Evolutionary conservation across 2,113 vertebrate species (phyloP), one percentile per base, ranked within the genome.

Genomic region (Epinephelus moara): DNA sequence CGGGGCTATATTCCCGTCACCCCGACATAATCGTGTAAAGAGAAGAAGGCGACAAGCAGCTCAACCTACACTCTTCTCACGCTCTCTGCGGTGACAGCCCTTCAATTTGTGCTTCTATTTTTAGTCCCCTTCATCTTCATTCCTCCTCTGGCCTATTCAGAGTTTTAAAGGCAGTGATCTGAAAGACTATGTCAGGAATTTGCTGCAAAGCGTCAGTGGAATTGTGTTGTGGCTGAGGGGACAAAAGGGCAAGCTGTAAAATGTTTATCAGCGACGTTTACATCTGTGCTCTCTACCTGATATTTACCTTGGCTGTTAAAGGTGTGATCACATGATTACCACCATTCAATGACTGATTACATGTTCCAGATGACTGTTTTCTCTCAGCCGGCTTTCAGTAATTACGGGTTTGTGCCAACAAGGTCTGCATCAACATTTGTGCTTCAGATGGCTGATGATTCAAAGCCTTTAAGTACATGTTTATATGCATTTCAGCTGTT

Each of bases 51-150:
- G 21, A 14, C 37, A 47, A 14, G 60, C n/a, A 30, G 50, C 49
- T 81, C 45, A 57, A 62, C 21, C 23, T 75, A 52, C 18, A 3
- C 19, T 68, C 70, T 57, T 68, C 68, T 56, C 47, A 33, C 47
- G 25, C 17, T 3, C 61, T 71, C 56, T 78, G 68, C 13, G 57
- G 60, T 19, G 75, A 77, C 53, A 75, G 61, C 67, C 53, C 78
- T 70, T 78, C 62, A 80, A 15, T 79, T 79, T 73, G 61, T 45
- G 30, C 37, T 12, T 75, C 78, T 87, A 74, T 86, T 82, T 80
- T 63, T 70, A 75, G 57, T 12, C 6, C 3, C 19, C 6, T 30
- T 56, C 69, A 19, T 82, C 69, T 66, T 42, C 59, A 42, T 42
- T 79, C 66, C 49, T 69, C 60, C 21, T 67, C 33, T 2, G 49